Conservation (phyloP, 2,888 invertebrate genomes). For the Andrena minutula region DNA sequence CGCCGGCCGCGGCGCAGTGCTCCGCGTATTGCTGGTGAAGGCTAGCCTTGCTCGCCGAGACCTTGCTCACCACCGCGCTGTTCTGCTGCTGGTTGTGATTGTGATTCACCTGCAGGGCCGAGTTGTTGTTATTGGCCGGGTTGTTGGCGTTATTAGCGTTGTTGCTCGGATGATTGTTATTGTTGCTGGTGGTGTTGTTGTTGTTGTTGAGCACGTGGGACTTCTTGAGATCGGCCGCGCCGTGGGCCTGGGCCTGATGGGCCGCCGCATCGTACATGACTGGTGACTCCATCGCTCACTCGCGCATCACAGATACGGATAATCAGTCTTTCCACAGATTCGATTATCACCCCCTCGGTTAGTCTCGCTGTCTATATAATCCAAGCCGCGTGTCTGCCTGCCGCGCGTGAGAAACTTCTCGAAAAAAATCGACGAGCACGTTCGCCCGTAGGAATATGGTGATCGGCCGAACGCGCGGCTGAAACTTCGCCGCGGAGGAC, state of each 20-base stretch:
- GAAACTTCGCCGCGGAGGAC: slow-evolving; percentile 56
- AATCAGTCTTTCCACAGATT: slow-evolving; percentile 25
- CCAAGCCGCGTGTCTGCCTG: neutral
- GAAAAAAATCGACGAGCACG: slow-evolving; percentile 1
- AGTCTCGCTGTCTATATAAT: neutral
- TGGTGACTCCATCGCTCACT: slow-evolving; percentile 91
- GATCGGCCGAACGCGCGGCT: slow-evolving; percentile 10
- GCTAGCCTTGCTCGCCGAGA: slow-evolving; percentile 87
- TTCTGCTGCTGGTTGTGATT: slow-evolving; percentile 87
- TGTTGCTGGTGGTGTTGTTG: slow-evolving; percentile 62
- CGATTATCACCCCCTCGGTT: slow-evolving; percentile 20
- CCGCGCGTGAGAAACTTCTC: neutral
- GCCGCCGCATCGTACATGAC: slow-evolving; percentile 93
- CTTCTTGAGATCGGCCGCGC: slow-evolving; percentile 88
- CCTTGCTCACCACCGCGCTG: slow-evolving; percentile 84
- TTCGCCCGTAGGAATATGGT: neutral
- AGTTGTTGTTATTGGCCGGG: slow-evolving; percentile 84
- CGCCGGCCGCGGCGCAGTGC: slow-evolving; percentile 87
- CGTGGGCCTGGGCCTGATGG: slow-evolving; percentile 84
- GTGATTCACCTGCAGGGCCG: slow-evolving; percentile 85
- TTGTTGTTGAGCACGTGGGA: slow-evolving; percentile 85
- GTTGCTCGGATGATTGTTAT: slow-evolving; percentile 75
- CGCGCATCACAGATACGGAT: slow-evolving; percentile 78
- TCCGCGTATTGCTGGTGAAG: slow-evolving; percentile 91
- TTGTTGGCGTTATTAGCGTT: slow-evolving; percentile 82